Evolutionary conservation across 1,140 invertebrate species (phyloP), one percentile per base, ranked within the genome.

Genomic region (Drosophila varians): DNA sequence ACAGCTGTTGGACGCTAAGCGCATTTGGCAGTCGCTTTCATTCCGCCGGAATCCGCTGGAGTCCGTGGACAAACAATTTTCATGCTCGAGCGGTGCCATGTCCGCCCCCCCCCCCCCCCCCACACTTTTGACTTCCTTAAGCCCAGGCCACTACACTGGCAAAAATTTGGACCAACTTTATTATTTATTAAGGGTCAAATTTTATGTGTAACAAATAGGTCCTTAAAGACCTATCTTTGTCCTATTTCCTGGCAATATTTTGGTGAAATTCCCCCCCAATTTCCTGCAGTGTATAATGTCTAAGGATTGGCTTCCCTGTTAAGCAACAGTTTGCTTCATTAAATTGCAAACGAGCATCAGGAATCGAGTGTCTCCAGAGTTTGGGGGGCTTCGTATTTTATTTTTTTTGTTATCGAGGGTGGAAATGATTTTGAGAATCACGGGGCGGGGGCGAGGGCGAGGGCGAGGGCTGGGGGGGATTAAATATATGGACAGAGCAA

Each of bases 1-100:
- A 49, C 80, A 86, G 80, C 68, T 86, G 80, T 61, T 76, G 76
- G 54, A 42, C 55, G 43, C 71, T 72, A 82, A 83, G 57, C 78
- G 45, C 53, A 51, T 57, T 74, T 58, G 76, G 21, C 61, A 69
- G n/a, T 64, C 38, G 49, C 57, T 69, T 68, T 74, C 43, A 31
- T 64, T 43, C 46, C 61, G 38, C 14, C 26, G 62, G 26, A 18
- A 18, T 23, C 23, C 42, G 42, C 18, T 18, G 34, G 43, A 68
- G 38, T 68, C 61, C 38, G 47, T 65, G 21, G 46, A 65, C 47
- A 68, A 66, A 68, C 38, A 66, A 68, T 77, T 77, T 60, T 68
- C 68, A 77, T 51, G 74, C 54, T 69, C 56, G 36, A 82, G 51
- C 36, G 48, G 45, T 68, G 55, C 28, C 62, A 76, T 14, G 48